Conservation (phyloP, 2,888 invertebrate genomes). For the Eilema caniola region DNA sequence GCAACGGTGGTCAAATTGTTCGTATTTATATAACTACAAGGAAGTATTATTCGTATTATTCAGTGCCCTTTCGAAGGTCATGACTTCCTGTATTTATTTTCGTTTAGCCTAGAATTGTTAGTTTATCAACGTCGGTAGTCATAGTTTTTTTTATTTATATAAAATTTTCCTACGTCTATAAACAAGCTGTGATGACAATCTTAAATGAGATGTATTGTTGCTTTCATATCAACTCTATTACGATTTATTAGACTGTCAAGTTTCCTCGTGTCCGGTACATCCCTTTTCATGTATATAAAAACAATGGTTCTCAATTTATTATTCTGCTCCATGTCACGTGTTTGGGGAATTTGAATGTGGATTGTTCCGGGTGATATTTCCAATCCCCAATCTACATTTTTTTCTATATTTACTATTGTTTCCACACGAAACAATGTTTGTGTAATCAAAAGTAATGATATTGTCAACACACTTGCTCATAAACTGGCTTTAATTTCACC, state of each 20-base stretch:
- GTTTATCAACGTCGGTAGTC: background rate
- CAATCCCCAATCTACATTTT: background rate
- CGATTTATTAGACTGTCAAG: constrained; percentile 29
- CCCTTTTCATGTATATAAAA: constrained; percentile 41
- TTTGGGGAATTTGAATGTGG: constrained; percentile 8
- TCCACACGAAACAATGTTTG: background rate
- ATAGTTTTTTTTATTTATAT: constrained; percentile 7
- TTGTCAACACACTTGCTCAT: too few relatives aligned
- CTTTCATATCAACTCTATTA: constrained; percentile 12
- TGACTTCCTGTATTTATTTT: constrained; percentile 14
- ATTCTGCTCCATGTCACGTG: constrained; percentile 9
- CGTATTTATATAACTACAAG: background rate
- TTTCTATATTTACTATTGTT: background rate
- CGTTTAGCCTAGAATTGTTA: background rate
- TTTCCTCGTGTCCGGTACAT: constrained; percentile 22
- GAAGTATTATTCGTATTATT: constrained; percentile 4
- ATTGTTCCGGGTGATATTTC: constrained; percentile 11
- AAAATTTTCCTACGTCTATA: constrained; percentile 5
- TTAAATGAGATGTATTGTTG: constrained; percentile 12
- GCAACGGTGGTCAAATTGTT: background rate
- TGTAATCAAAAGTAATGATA: background rate
- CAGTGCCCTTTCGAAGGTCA: constrained; percentile 13
- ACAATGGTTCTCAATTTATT: constrained; percentile 16
- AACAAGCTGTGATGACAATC: constrained; percentile 2
- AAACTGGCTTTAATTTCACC: too few relatives aligned